Evolutionary conservation across 2,113 vertebrate genomes (phyloP).

Genomic region (Benitochromis conjunctus): DNA sequence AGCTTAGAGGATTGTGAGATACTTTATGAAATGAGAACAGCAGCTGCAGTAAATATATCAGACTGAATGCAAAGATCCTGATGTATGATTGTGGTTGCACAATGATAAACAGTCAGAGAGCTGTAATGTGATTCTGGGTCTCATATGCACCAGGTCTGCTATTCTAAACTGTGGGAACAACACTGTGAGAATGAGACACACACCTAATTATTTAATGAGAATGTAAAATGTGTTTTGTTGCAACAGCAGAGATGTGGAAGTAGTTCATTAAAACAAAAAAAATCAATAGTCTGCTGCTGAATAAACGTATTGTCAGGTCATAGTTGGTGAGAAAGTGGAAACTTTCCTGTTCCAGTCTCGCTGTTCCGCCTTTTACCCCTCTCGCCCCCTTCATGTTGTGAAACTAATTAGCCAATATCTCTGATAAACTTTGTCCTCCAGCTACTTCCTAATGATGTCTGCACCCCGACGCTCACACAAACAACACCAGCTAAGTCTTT

Average conservation of each 20-base stretch:
- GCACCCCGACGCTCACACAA: neutral
- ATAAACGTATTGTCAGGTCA: neutral
- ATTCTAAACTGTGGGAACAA: neutral
- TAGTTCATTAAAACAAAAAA: neutral
- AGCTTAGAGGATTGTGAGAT: neutral
- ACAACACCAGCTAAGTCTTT: neutral
- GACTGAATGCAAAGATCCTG: neutral
- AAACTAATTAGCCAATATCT: slow-evolving; percentile 19
- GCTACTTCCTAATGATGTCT: slow-evolving; percentile 9
- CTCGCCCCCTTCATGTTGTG: neutral
- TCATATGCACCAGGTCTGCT: accelerated
- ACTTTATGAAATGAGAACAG: neutral
- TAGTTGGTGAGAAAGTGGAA: neutral
- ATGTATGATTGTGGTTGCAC: neutral
- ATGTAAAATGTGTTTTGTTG: neutral
- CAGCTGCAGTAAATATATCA: neutral
- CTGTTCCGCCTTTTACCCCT: neutral
- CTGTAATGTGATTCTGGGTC: neutral
- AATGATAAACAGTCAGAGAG: neutral
- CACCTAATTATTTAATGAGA: neutral
- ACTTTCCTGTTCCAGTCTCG: neutral
- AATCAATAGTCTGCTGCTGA: neutral
- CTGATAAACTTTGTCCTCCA: slow-evolving; percentile 15
- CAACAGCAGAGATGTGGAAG: neutral
- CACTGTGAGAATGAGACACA: neutral